Percentiles rank a stretch among this genome's conserved stretches.
Conservation (phyloP, 2,797 vertebrate genomes). For the Pipistrellus kuhlii region DNA sequence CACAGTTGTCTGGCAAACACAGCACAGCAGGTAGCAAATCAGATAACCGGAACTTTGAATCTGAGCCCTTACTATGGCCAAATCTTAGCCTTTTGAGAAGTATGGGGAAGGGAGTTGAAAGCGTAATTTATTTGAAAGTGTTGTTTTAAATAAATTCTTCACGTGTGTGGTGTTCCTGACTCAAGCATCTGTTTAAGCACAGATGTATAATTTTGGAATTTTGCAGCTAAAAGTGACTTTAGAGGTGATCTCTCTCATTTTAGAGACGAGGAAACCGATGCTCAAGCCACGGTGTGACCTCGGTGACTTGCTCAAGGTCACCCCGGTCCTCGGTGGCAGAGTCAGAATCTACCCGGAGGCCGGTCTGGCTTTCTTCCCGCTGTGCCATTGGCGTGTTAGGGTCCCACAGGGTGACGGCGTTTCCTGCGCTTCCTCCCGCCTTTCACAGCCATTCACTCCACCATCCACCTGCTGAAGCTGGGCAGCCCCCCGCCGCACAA, state of each 20-base stretch:
- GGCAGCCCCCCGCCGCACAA: conserved; percentile 92
- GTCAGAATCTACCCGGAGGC: background rate
- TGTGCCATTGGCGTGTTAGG: background rate
- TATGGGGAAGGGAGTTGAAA: conserved; percentile 23
- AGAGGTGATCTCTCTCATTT: background rate
- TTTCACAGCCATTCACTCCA: conserved; percentile 93
- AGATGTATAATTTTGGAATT: background rate
- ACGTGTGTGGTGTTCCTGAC: background rate
- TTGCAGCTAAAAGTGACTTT: background rate
- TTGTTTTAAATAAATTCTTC: conserved; percentile 22
- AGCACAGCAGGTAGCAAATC: background rate
- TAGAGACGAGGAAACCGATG: background rate
- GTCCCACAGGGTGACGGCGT: background rate
- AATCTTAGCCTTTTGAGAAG: conserved; percentile 16
- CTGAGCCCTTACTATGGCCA: background rate
- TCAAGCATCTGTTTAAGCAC: background rate
- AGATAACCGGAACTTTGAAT: background rate
- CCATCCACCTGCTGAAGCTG: conserved; percentile 90
- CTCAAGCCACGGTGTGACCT: background rate
- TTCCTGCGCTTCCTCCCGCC: background rate
- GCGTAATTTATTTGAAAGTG: background rate
- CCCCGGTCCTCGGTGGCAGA: background rate
- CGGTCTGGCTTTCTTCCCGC: background rate
- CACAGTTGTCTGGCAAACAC: background rate
- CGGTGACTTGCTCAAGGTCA: background rate